Base-by-base conservation (phyloP, 2,888 invertebrate species). In the Neocrepidodera transversa region DNA sequence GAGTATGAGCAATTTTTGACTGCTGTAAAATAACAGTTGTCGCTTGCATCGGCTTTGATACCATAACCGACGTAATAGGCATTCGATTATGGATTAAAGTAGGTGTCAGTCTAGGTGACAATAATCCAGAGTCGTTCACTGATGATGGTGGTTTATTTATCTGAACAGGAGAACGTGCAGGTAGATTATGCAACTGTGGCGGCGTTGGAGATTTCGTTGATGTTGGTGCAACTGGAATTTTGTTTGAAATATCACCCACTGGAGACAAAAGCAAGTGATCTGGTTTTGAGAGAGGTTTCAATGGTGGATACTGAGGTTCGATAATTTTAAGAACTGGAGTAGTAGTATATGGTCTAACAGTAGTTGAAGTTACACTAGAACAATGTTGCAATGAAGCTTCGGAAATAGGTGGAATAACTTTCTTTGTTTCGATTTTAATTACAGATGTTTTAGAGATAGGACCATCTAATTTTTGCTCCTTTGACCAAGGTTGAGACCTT, bases 21-120 rank as follows among this genome's bases (percentile, higher is more conserved):
- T 80, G 80, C 48, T 79, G 79, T 32, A 80, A 65, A 53, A 77
- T 67, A 26, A 79, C 75, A 57, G 82, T 84, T 54, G 81, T 82
- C 1, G 82, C 74, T 73, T 80, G 84, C 30, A 85, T 71, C 62
- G 85, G 83, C 76, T 86, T 86, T 4, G 85, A 79, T 67, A 84
- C 84, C 68, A 86, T 77, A 18, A 86, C 82, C 32, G 86, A 83
- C 17, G 85, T 83, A 36, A 85, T 83, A 20, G 86, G 85, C 58
- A 86, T 75, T 43, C 86, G 76, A 69, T 82, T 85, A 58, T 84
- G 81, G 40, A 68, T 71, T 10, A 72, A 47, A 30, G 62, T 47
- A 11, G 67, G 45, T 18, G 68, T 45, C n/a, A 62, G 48, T 59
- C 66, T 65, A 1, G 70, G 64, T 17, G 70, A 65, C 6, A 64